Conservation (phyloP, 2,113 vertebrate species). For the Corythornis cristatus region DNA sequence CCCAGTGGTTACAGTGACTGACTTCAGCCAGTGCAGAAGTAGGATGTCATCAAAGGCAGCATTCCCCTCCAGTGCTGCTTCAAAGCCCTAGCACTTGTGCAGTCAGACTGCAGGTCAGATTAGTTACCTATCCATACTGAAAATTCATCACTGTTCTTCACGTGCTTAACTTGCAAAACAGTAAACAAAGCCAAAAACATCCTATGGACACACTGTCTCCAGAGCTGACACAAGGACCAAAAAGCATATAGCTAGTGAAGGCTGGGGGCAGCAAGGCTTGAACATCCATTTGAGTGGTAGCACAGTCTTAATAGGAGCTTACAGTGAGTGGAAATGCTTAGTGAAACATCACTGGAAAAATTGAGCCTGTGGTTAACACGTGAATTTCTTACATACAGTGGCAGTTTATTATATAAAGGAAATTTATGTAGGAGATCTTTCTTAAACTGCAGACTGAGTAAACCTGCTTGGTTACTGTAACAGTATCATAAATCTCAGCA, state of each 20-base stretch:
- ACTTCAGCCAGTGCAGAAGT: not conserved
- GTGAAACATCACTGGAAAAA: constrained; percentile 3
- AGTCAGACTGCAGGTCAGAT: not conserved
- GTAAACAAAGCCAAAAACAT: not conserved
- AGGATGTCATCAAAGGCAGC: not conserved
- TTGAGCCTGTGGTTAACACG: not conserved
- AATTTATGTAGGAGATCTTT: not conserved
- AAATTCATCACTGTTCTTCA: not conserved
- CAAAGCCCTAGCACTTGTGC: not conserved
- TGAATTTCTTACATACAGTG: not conserved
- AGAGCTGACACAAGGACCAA: not conserved
- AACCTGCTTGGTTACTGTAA: not conserved
- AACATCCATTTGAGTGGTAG: not conserved
- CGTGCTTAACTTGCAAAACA: not conserved
- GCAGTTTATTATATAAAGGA: not conserved
- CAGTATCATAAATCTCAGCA: not conserved
- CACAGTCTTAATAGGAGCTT: not conserved
- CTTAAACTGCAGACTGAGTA: not conserved
- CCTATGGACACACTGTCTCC: not conserved
- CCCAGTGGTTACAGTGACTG: not conserved
- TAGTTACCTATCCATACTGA: not conserved
- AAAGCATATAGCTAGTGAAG: not conserved
- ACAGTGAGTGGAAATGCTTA: not conserved
- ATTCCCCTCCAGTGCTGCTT: not conserved
- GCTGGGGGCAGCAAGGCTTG: not conserved